Evolutionary conservation across 92 coral and sea anemone species (phyloP).

Genomic region (Porites evermanni): DNA sequence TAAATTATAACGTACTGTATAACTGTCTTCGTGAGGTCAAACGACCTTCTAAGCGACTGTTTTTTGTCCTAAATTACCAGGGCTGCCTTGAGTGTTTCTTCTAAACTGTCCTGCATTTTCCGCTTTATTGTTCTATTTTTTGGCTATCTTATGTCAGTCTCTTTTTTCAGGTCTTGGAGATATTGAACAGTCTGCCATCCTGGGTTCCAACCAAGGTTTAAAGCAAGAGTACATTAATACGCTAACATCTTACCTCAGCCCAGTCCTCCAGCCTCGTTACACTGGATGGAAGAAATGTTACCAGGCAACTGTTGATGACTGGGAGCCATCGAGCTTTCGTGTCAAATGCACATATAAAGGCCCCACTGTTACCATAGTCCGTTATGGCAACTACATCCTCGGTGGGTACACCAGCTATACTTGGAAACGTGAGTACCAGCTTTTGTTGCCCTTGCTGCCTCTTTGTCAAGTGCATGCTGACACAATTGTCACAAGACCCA

Average conservation of each 20-base stretch:
- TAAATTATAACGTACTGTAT: too few species aligned
- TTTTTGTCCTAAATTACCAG: too few species aligned
- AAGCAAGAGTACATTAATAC: neutral
- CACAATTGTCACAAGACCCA: too few species aligned
- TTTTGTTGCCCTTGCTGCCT: neutral
- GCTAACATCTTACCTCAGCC: neutral
- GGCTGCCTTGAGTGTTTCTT: too few species aligned
- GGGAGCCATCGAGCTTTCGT: conserved; percentile 44
- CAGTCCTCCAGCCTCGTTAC: neutral
- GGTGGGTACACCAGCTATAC: conserved; percentile 57
- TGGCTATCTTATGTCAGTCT: too few species aligned
- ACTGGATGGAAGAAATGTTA: conserved; percentile 49
- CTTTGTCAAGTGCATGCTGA: too few species aligned
- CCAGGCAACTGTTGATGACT: conserved; percentile 50
- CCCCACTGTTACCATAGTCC: conserved; percentile 49
- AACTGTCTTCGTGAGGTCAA: too few species aligned
- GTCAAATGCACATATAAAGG: conserved; percentile 52
- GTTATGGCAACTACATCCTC: conserved; percentile 27
- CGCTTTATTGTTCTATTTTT: too few species aligned
- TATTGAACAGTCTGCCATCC: neutral
- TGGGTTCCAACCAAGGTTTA: neutral
- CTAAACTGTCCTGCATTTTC: too few species aligned
- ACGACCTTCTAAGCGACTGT: too few species aligned
- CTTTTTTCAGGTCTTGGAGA: neutral
- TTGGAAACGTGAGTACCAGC: conserved; percentile 20